A percentile compares a stretch with the other conserved stretches of the same genome.
phyloP scores from a whole-genome alignment of 1,140 invertebrate genomes.

The Drosophila nebulosa region DNA sequence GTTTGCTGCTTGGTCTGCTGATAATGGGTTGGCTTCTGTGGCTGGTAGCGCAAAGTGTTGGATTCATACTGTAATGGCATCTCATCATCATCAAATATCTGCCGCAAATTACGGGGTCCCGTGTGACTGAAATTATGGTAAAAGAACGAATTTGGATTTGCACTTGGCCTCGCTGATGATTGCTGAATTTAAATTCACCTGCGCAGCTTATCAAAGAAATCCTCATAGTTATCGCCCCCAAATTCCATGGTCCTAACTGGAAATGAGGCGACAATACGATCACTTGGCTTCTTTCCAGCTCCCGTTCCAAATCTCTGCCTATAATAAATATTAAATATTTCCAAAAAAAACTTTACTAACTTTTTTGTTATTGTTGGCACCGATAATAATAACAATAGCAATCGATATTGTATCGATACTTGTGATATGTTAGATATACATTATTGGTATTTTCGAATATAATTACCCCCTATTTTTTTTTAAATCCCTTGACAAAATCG shows the following conservation, averaged over 20 bases:
- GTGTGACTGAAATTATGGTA: conserved; percentile 11
- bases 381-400: too few relatives aligned
- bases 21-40: neutral
- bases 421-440: too few relatives aligned
- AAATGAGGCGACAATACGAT: neutral
- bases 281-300: neutral
- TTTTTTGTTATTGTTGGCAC: too few relatives aligned
- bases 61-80: conserved; percentile 31
- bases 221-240: conserved; percentile 17
- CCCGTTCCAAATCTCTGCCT: neutral
- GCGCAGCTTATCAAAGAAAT: conserved; percentile 39
- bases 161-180: neutral
- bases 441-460: too few relatives aligned
- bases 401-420: too few relatives aligned
- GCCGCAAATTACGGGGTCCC: conserved; percentile 25
- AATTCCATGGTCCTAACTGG: conserved; percentile 11
- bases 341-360: too few relatives aligned
- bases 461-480: too few relatives aligned
- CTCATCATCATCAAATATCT: conserved; percentile 46
- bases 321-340: neutral
- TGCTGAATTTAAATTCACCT: conserved; percentile 20
- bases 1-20: neutral
- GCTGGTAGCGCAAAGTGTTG: conserved; percentile 35
- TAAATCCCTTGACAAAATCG: too few relatives aligned
- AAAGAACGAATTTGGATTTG: neutral